Evolutionary conservation across 2,888 invertebrate genomes (phyloP).

Genomic region (Notodonta dromedarius): DNA sequence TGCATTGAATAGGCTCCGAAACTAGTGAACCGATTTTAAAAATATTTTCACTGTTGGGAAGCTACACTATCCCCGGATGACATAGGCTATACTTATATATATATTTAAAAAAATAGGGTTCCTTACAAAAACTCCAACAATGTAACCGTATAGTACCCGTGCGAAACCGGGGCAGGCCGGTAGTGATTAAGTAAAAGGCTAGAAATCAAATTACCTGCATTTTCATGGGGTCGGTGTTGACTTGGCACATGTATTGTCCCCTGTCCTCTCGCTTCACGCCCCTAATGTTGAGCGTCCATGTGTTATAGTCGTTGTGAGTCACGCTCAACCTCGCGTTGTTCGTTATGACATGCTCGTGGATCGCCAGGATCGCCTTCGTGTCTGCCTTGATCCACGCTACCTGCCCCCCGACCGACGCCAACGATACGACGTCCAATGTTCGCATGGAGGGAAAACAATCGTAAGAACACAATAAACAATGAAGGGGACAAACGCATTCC

Average conservation of each 20-base stretch:
- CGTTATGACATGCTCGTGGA: conserved; percentile 97
- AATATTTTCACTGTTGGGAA: too few species aligned
- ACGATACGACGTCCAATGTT: conserved; percentile 31
- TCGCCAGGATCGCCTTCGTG: conserved; percentile 96
- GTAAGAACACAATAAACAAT: conserved; percentile 30
- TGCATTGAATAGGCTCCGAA: too few species aligned
- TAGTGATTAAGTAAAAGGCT: background rate
- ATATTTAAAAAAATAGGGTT: too few species aligned
- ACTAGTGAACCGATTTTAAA: too few species aligned
- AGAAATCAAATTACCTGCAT: conserved; percentile 88
- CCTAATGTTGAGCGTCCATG: conserved; percentile 95
- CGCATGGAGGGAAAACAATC: conserved; percentile 38
- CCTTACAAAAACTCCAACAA: too few species aligned
- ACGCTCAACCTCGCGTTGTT: conserved; percentile 95
- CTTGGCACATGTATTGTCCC: conserved; percentile 97
- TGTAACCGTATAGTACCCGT: too few species aligned
- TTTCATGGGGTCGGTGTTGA: conserved; percentile 97
- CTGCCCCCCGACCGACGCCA: conserved; percentile 75
- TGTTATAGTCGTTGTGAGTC: conserved; percentile 96
- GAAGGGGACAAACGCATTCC: conserved; percentile 45
- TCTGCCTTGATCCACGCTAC: conserved; percentile 98
- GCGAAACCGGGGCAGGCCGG: too few species aligned
- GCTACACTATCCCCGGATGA: too few species aligned
- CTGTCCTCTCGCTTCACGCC: conserved; percentile 93
- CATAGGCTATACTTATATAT: too few species aligned